Conservation (phyloP, 1,140 invertebrate species). For the Euschistus heros region DNA sequence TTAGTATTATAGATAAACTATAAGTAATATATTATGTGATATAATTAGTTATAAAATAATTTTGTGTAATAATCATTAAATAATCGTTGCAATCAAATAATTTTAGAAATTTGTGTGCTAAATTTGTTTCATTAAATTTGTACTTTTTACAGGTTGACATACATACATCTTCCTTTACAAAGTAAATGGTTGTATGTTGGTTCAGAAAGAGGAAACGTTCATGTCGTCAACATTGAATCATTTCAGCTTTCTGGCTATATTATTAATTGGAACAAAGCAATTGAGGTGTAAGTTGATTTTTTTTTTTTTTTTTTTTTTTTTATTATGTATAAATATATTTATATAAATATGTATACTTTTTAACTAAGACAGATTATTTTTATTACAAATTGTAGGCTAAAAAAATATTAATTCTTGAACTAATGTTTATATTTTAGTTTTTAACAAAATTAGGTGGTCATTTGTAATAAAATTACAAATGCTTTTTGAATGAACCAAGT, state of each 20-base stretch:
- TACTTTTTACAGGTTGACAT: conserved; percentile 64
- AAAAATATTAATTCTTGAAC: neutral
- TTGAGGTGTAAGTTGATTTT: conserved; percentile 85
- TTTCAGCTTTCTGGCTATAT: conserved; percentile 95
- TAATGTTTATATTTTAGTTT: neutral
- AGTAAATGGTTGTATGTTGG: conserved; percentile 98
- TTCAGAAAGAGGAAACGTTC: conserved; percentile 94
- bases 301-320: neutral
- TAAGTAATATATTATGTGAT: too few species aligned
- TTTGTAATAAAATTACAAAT: too few species aligned
- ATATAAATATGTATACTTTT: neutral
- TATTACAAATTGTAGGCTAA: neutral
- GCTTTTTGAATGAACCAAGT: too few species aligned
- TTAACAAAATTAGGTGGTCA: too few species aligned
- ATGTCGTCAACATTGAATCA: conserved; percentile 92
- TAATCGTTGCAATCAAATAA: too few species aligned
- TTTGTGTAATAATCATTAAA: too few species aligned
- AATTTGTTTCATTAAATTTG: too few species aligned
- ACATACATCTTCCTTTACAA: conserved; percentile 84
- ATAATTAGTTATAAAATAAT: too few species aligned
- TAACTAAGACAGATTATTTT: neutral
- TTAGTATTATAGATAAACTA: too few species aligned
- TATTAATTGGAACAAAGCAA: conserved; percentile 99
- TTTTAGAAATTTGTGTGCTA: too few species aligned
- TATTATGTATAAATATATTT: too few species aligned